Evolutionary conservation across 2,113 vertebrate species (phyloP), one percentile per base, ranked within the genome.

Genomic region (Cyprinodon variegatus): DNA sequence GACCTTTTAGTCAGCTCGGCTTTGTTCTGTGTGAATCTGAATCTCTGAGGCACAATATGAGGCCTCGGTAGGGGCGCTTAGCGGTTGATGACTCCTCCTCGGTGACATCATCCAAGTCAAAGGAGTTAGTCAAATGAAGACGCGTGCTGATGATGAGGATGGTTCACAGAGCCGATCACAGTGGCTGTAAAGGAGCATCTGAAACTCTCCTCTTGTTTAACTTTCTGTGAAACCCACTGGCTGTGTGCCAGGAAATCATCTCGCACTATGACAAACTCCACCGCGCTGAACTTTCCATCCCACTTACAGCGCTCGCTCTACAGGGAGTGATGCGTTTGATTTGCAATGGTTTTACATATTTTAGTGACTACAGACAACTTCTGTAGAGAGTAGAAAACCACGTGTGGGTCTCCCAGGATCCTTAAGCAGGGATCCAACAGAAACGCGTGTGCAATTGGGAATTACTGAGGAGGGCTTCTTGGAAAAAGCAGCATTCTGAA

Each of bases 171-270:
- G 76, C 3, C 37, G 70, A 17, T 50, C 84, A 71, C 81, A 90
- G 86, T 88, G 76, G 3, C 5, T 10, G 0, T 14, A 41, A 41
- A 81, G 61, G 74, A 65, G 74, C 41, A 37, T 82, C 81, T 84
- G 62, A 87, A 63, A 83, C 86, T 84, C 76, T 88, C 70, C 76
- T 74, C 12, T 72, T 64, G 38, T 61, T 74, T 20, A 48, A 20
- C 20, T 70, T 76, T 88, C 87, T 86, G 85, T 88, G 78, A 90
- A 90, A 88, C 68, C 46, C 73, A 84, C 90, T 90, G 73, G 80
- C 77, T 70, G 79, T 79, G 65, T 71, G 61, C 39, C 38, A 78
- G 81, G n/a, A 81, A 78, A 81, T 74, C 83, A 73, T 60, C 4
- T 37, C 61, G 74, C 48, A 53, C 60, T 82, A 77, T 68, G 76